Conservation (phyloP, 2,113 vertebrate species). For the Chaenocephalus aceratus region DNA sequence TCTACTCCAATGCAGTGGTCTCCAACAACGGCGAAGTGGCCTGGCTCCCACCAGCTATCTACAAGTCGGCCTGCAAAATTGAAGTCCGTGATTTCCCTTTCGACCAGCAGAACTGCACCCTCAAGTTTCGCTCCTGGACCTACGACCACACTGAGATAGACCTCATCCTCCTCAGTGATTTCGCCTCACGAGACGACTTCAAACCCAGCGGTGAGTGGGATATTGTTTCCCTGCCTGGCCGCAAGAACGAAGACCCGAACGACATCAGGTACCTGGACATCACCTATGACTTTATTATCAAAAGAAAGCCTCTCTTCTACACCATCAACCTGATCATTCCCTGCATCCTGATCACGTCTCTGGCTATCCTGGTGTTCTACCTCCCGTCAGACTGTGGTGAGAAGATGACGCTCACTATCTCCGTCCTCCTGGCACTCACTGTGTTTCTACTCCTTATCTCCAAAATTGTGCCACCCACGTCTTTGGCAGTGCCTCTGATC, state of each 20-base stretch:
- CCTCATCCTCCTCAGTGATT: slow-evolving; percentile 85
- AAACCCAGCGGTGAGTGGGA: slow-evolving; percentile 88
- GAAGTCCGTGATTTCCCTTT: slow-evolving; percentile 88
- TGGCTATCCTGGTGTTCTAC: slow-evolving; percentile 88
- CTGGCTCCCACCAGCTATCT: slow-evolving; percentile 88
- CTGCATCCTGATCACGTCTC: slow-evolving; percentile 86
- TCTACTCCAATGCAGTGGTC: slow-evolving; percentile 85
- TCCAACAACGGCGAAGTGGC: slow-evolving; percentile 85
- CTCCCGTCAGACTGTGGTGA: slow-evolving; percentile 87
- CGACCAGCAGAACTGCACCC: slow-evolving; percentile 88
- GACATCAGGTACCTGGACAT: slow-evolving; percentile 86
- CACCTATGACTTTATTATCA: slow-evolving; percentile 88
- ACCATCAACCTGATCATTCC: slow-evolving; percentile 88
- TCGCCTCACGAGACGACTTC: slow-evolving; percentile 86
- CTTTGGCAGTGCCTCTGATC: slow-evolving; percentile 86
- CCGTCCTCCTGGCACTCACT: slow-evolving; percentile 86
- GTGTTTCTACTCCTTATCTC: slow-evolving; percentile 89
- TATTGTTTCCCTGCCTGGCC: slow-evolving; percentile 85
- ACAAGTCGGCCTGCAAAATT: slow-evolving; percentile 87
- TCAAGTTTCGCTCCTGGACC: slow-evolving; percentile 88
- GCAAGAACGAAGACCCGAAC: slow-evolving; percentile 85
- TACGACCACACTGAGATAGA: slow-evolving; percentile 88
- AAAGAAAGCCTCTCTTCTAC: slow-evolving; percentile 87
- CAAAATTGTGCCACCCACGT: slow-evolving; percentile 87
- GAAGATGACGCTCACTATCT: slow-evolving; percentile 88